Conservation (phyloP, 2,113 vertebrate genomes). For the Hepsetus odoe region DNA sequence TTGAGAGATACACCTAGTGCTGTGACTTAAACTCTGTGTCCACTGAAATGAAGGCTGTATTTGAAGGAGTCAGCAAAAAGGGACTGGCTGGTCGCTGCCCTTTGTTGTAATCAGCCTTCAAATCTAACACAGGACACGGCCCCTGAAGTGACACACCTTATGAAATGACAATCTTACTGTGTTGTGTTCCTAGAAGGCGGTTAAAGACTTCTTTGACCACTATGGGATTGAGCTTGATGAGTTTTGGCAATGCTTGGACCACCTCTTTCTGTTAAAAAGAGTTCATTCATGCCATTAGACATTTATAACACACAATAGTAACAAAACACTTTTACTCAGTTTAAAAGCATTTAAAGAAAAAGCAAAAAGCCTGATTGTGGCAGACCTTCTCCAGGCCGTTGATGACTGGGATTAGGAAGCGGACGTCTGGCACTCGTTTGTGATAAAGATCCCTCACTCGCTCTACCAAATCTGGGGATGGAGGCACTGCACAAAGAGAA, state of each 20-base stretch:
- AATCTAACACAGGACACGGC: no score
- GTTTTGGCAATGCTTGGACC: constrained; percentile 91
- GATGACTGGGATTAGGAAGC: constrained; percentile 94
- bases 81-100: no score
- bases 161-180: constrained; percentile 76
- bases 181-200: constrained; percentile 90
- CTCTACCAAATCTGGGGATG: constrained; percentile 93
- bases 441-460: constrained; percentile 93
- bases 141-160: no score
- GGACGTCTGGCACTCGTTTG: constrained; percentile 90
- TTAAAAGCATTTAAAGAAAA: neutral
- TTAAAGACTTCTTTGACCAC: constrained; percentile 99
- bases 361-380: neutral
- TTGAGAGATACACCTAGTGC: no score
- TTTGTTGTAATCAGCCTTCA: no score
- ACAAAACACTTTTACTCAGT: neutral
- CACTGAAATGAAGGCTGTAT: no score
- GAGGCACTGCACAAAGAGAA: constrained; percentile 79
- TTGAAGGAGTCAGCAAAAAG: no score
- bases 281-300: neutral
- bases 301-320: no score
- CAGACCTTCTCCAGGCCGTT: constrained; percentile 94
- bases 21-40: no score
- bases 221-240: constrained; percentile 95
- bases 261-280: constrained; percentile 83